Percentiles rank a stretch among this genome's conserved stretches.
Conservation (phyloP, 1,140 invertebrate species). For the Goniozus legneri region DNA sequence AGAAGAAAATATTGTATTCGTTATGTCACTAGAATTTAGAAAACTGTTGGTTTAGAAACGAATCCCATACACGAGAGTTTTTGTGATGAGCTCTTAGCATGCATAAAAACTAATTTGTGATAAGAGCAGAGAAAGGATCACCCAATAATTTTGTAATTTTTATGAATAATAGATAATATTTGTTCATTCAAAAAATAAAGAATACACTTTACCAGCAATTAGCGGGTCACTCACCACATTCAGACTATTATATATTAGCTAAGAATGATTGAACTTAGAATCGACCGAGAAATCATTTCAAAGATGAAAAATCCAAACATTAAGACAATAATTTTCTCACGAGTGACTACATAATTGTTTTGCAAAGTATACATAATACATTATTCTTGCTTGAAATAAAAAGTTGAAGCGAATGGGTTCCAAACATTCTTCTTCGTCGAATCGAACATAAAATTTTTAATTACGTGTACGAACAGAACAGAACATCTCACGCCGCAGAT, state of each 20-base stretch:
- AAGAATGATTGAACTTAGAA: neutral
- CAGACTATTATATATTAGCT: neutral
- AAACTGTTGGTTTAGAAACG: neutral
- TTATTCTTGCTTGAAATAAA: no score
- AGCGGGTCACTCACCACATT: neutral
- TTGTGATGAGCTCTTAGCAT: neutral
- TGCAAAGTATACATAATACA: no score
- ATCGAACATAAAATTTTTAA: no score
- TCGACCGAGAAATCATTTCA: neutral
- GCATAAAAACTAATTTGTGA: neutral
- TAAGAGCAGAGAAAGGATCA: neutral
- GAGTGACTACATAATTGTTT: neutral
- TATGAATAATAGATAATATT: neutral
- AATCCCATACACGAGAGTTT: neutral
- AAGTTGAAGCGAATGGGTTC: no score
- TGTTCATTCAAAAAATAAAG: neutral
- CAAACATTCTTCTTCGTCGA: no score
- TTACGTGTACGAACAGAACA: no score
- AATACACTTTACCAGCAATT: neutral
- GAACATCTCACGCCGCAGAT: no score
- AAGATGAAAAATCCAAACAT: neutral
- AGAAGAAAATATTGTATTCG: neutral
- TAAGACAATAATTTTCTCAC: neutral
- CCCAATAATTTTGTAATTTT: neutral
- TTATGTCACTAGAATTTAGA: neutral